These are phyloP conservation scores for Luperina nickerlii DNA, from an alignment of 2,888 invertebrate species.

Conservation along the genomic window DNA sequence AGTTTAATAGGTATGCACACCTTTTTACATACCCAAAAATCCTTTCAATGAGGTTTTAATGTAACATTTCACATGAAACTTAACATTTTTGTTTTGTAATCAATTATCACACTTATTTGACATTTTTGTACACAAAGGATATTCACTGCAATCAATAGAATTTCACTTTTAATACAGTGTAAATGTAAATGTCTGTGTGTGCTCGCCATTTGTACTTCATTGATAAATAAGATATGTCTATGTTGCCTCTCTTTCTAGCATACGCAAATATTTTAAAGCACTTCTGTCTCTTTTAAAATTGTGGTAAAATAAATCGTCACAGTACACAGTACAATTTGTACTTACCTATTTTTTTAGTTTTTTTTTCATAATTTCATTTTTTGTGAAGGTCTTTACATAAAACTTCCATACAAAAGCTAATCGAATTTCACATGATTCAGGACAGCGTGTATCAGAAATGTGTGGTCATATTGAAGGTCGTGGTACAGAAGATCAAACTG, in stretches of 20 bases:
- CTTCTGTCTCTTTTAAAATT: neutral
- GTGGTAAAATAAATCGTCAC: neutral
- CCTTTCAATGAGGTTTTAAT: neutral
- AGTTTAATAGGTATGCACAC: neutral
- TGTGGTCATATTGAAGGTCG: neutral
- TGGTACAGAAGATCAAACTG: neutral
- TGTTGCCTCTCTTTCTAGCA: constrained; percentile 43
- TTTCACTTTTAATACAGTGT: constrained; percentile 9
- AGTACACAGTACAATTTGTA: too few species aligned
- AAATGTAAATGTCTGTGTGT: constrained; percentile 7
- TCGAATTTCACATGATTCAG: neutral
- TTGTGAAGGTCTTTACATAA: neutral
- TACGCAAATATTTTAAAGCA: neutral
- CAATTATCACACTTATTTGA: neutral
- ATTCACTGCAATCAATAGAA: neutral
- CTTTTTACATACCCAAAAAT: neutral
- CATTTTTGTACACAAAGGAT: neutral
- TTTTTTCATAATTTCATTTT: neutral
- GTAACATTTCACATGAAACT: neutral
- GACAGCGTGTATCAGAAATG: neutral
- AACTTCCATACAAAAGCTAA: neutral
- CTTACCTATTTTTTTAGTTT: neutral
- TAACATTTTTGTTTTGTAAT: neutral
- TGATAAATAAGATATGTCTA: constrained; percentile 44
- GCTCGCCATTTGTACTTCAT: constrained; percentile 34